Base-by-base conservation (phyloP, 1,140 invertebrate species). In the Micrasema longulum region DNA sequence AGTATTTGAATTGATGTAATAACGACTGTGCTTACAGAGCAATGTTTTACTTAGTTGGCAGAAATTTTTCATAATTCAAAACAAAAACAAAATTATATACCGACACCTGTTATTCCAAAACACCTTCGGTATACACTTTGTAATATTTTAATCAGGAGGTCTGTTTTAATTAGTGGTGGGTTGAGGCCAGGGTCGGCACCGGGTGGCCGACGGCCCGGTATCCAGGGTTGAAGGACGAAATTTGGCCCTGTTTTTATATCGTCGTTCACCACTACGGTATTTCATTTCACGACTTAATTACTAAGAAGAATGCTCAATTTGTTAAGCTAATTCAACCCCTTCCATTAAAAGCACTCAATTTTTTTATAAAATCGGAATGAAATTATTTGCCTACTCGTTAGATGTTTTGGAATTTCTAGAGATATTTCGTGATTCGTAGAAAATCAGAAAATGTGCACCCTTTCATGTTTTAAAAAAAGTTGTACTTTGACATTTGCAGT, bases 71-170 rank as follows among this genome's bases (percentile, higher is more conserved):
- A 31, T 31, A 31, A 31, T 7, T 31, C 26, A 47, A 16, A 16
- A n/a, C 12, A 47, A 1, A 47, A 47, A 47, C 0, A 1, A 47
- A 16, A 47, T 16, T 47, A 47, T 16, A 47, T n/a, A 52, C 48
- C 38, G 14, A 69, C 53, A 69, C 67, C 67, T 60, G 60, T 64
- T 48, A 45, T 64, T n/a, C 23, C 18, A 14, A 31, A 64, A 64
- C 60, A 64, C 60, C 60, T 64, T 16, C n/a, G 11, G 43, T 47
- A 48, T 31, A 47, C 22, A 48, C 22, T 45, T 60, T 60, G 31
- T 45, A 53, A 69, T 69, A 69, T 69, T 69, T 60, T 62, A 69
- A 69, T 69, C 67, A 62, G 53, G 18, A 69, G 66, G 50, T 69
- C 43, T 62, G 67, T 18, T 57, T 69, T 69, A 69, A 69, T 69